A percentile compares a stretch with the other conserved stretches of the same genome.
These are phyloP conservation scores for Clytia hemisphaerica DNA, from an alignment of 30 jellyfish, hydroid and myxozoan genomes.

Conservation along the genomic window DNA sequence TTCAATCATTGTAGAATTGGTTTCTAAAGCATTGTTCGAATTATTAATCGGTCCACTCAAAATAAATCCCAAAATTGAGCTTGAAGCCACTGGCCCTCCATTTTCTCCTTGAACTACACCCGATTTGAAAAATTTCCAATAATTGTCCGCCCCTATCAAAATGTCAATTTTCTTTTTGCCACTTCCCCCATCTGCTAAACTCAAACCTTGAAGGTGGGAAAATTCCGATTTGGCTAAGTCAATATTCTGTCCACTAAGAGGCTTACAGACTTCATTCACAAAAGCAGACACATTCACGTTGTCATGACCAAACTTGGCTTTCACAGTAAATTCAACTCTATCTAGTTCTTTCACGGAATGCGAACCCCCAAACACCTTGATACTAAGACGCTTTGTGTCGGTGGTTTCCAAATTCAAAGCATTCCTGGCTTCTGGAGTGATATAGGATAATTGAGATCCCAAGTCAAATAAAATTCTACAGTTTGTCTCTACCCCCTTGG, in stretches of 20 bases:
- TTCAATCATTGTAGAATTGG: too few relatives aligned
- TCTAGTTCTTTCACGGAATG: background rate
- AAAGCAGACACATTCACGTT: background rate
- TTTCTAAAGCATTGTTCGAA: too few relatives aligned
- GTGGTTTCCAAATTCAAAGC: background rate
- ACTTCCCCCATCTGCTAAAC: too few relatives aligned
- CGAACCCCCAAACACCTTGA: background rate
- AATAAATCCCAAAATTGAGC: conserved; percentile 23
- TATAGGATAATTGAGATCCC: conserved; percentile 42
- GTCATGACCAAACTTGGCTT: background rate
- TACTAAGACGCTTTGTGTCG: background rate
- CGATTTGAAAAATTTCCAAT: conserved; percentile 24
- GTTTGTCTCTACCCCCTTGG: background rate
- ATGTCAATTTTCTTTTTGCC: too few relatives aligned
- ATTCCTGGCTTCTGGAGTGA: conserved; percentile 22
- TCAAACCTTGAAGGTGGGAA: too few relatives aligned
- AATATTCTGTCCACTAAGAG: conserved; percentile 10
- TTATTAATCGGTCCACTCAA: conserved; percentile 14
- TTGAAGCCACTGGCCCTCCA: conserved; percentile 27
- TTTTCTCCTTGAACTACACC: conserved; percentile 12
- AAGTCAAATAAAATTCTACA: conserved; percentile 25
- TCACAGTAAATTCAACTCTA: background rate
- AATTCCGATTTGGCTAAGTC: background rate
- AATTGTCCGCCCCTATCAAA: conserved; percentile 27
- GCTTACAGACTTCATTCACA: background rate